Evolutionary conservation across 2,113 vertebrate genomes (phyloP).

Genomic region (Pao palembangensis): DNA sequence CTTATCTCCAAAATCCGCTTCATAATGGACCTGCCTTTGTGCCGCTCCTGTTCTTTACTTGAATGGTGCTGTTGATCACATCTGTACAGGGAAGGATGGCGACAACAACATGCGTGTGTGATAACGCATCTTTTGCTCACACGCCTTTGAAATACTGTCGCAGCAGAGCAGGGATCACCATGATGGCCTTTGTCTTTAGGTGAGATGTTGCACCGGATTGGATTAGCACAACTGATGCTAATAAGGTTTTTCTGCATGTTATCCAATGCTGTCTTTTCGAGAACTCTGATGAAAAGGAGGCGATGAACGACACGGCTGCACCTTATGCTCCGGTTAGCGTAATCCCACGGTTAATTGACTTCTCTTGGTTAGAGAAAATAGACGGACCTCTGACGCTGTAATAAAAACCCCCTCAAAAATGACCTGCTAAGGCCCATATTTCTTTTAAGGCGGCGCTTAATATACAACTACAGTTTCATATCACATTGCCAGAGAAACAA

Average conservation of each 20-base stretch:
- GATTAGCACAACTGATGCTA: no score
- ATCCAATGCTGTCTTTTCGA: conserved; percentile 44
- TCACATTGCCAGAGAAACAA: conserved; percentile 98
- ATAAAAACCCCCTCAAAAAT: conserved; percentile 59
- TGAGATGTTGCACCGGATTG: no score
- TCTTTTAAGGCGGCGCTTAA: conserved; percentile 80
- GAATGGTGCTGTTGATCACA: conserved; percentile 53
- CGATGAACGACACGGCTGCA: conserved; percentile 50
- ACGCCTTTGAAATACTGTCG: not conserved
- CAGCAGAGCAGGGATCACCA: no score
- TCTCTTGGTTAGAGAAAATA: conserved; percentile 58
- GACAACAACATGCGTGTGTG: not conserved
- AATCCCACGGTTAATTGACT: conserved; percentile 74
- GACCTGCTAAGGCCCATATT: conserved; percentile 77
- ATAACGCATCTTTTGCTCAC: not conserved
- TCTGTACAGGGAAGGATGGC: conserved; percentile 33
- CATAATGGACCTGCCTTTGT: conserved; percentile 64
- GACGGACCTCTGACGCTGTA: conserved; percentile 47
- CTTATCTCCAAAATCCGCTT: conserved; percentile 71
- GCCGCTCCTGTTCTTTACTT: conserved; percentile 57
- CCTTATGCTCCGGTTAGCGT: conserved; percentile 66
- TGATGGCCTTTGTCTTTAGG: no score
- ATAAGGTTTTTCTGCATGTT: conserved; percentile 7
- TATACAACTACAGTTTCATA: conserved; percentile 91
- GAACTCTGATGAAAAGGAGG: conserved; percentile 55